Percentiles rank a stretch among this genome's conserved stretches.
Conservation (phyloP, 1,140 invertebrate genomes). For the Drosophila auraria region DNA sequence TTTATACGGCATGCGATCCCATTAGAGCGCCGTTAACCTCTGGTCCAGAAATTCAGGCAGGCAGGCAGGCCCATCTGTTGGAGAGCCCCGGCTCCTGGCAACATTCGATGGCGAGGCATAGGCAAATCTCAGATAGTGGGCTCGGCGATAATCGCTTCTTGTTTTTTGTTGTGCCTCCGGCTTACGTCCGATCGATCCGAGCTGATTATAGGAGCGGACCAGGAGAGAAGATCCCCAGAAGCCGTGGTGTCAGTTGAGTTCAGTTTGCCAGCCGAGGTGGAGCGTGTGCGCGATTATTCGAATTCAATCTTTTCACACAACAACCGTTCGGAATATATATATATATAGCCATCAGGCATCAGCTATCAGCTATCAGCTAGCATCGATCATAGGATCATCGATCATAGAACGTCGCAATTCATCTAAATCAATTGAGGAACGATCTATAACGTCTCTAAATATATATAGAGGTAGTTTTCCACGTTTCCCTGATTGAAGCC, state of each 20-base stretch:
- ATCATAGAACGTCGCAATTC: constrained; percentile 60
- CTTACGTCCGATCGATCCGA: constrained; percentile 27
- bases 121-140: constrained; percentile 49
- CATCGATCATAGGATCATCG: constrained; percentile 37
- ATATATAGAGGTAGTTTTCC: constrained; percentile 60
- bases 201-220: constrained; percentile 31
- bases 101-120: constrained; percentile 37
- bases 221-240: constrained; percentile 38
- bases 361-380: constrained; percentile 32
- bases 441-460: constrained; percentile 15
- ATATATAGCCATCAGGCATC: constrained; percentile 25
- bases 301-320: constrained; percentile 13
- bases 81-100: constrained; percentile 45
- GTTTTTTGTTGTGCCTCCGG: constrained; percentile 27
- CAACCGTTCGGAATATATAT: constrained; percentile 30
- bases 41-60: constrained; percentile 27
- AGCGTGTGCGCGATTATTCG: constrained; percentile 45
- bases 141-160: constrained; percentile 52
- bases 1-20: constrained; percentile 32
- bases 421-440: constrained; percentile 73
- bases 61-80: constrained; percentile 44
- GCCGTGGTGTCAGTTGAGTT: constrained; percentile 28
- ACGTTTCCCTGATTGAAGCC: neutral
- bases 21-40: constrained; percentile 53
- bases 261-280: constrained; percentile 27